Percentiles rank a stretch among this genome's conserved stretches.
These are phyloP conservation scores for Cephalopachus bancanus DNA, from an alignment of 2,797 vertebrate species.

Conservation along the genomic window DNA sequence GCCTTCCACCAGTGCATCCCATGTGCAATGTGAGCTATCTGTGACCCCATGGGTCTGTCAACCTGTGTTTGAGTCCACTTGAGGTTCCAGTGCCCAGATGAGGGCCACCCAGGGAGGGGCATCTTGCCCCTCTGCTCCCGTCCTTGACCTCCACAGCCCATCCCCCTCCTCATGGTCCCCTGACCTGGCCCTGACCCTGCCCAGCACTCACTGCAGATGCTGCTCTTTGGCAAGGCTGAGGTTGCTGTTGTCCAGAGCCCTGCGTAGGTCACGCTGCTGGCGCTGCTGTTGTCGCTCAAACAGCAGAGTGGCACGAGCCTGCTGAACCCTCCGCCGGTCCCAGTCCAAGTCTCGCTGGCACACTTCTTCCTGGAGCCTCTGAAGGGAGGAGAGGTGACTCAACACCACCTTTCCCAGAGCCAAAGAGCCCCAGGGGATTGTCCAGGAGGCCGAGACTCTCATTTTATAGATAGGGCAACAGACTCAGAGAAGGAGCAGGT, in stretches of 20 bases:
- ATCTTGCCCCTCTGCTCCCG: not conserved
- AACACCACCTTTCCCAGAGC: fast-evolving
- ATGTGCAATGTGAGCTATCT: not conserved
- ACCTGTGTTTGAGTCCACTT: fast-evolving
- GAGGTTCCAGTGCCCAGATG: not conserved
- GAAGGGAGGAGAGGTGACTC: not conserved
- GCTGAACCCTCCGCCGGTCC: conserved; percentile 84
- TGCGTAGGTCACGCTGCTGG: conserved; percentile 86
- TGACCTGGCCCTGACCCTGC: not conserved
- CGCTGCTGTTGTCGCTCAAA: conserved; percentile 90
- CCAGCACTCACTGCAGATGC: conserved; percentile 89
- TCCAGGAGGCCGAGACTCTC: not conserved
- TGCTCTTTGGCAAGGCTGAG: conserved; percentile 89
- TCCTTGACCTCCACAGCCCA: not conserved
- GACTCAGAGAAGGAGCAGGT: not conserved
- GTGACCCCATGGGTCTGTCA: not conserved
- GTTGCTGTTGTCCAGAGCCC: conserved; percentile 90
- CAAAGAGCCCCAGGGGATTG: not conserved
- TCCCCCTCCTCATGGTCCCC: fast-evolving
- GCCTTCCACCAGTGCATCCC: not conserved
- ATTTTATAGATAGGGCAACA: not conserved
- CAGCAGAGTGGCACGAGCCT: conserved; percentile 87
- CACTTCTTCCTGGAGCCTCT: conserved; percentile 89
- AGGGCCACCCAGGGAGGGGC: not conserved
- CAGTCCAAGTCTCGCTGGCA: conserved; percentile 85